phyloP scores from a whole-genome alignment of 92 coral and sea anemone species.

The Parazoanthus darwini region DNA sequence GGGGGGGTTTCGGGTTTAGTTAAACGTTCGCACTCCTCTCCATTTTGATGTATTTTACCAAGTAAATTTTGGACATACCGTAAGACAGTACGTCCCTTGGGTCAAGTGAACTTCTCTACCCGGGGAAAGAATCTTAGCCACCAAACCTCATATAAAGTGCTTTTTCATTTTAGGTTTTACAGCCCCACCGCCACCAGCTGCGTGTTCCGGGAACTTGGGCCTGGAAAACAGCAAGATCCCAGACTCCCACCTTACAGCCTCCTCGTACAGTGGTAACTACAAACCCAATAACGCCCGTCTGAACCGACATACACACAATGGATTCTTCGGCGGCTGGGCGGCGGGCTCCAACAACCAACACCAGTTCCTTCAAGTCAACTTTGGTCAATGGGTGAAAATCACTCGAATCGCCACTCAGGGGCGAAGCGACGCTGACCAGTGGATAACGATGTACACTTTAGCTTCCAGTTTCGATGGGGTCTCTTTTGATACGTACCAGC shows the following conservation, averaged over 20 bases:
- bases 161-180: neutral
- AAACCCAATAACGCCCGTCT: conserved; percentile 6
- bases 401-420: conserved; percentile 18
- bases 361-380: conserved; percentile 26
- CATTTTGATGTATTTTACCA: too few relatives aligned
- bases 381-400: conserved; percentile 27
- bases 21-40: too few relatives aligned
- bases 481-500: neutral
- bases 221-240: conserved; percentile 1
- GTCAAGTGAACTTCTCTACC: too few relatives aligned
- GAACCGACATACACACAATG: conserved; percentile 18
- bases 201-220: neutral
- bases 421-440: conserved; percentile 26
- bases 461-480: conserved; percentile 11
- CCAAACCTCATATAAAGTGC: too few relatives aligned
- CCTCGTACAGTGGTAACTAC: conserved; percentile 28
- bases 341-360: conserved; percentile 9
- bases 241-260: conserved; percentile 9
- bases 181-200: neutral
- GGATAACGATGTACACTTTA: conserved; percentile 16
- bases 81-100: too few relatives aligned
- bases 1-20: too few relatives aligned
- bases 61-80: too few relatives aligned
- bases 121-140: too few relatives aligned
- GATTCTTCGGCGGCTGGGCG: conserved; percentile 17